Evolutionary conservation across 1,140 invertebrate genomes (phyloP), one percentile per base, ranked within the genome.

Genomic region (Drosophila elegans): DNA sequence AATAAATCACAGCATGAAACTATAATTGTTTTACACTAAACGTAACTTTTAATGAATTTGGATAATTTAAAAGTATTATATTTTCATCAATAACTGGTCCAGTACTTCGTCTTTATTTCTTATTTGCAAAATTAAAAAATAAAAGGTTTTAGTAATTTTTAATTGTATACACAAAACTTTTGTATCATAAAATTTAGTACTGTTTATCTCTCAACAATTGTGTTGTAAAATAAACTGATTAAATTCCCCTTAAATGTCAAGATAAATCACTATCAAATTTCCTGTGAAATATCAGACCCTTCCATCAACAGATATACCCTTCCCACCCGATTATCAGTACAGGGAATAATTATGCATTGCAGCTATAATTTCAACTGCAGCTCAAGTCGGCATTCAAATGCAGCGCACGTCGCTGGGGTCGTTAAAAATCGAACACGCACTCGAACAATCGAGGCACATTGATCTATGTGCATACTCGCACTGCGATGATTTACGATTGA

Each of bases 361-460:
- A 61, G 59, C 44, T 27, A 61, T 53, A 53, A 29, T 34, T 51
- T 46, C 49, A 36, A 69, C 54, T 78, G 64, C 69, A 48, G 53
- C 44, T 39, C 42, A 44, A 41, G 32, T 21, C 21, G 53, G 63
- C 60, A 88, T 88, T 88, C 76, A 71, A 88, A 86, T 88, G 83
- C 79, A 27, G 34, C 27, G 62, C 83, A 88, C 83, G 83, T 86
- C 60, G 71, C 36, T 21, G 63, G 51, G 68, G 67, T 88, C 83
- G 83, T 88, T 88, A 88, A 88, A 88, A 88, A 88, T 89, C 84
- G 84, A 88, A 88, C 83, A 88, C 83, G 84, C 84, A 88, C 78
- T 86, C 72, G 71, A 84, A 82, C 74, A 80, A 88, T 88, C 80
- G 85, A 88, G 64, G 55, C 84, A 78, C 76, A 84, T 89, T 89